Base-by-base conservation (phyloP, 2,797 vertebrate genomes). In the Liparis tanakae region DNA sequence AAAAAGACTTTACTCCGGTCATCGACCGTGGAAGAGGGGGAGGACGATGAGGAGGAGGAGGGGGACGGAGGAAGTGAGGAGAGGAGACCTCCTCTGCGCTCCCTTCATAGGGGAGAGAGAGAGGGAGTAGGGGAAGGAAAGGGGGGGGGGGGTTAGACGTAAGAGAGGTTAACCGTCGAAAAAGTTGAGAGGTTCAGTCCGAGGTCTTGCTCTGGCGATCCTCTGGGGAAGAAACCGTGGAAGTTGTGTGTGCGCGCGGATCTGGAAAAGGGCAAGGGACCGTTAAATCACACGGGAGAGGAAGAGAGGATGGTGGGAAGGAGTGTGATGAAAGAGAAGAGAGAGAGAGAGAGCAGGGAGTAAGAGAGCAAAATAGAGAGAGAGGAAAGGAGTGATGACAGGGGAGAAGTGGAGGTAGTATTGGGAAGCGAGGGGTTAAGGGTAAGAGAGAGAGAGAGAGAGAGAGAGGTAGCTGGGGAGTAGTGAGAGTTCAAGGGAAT, bases 121-220 rank as follows among this genome's bases (percentile, higher is more conserved):
- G 74, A 61, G 54, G 55, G 50, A 67, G 30, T 15, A 30, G 41
- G 67, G 15, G 55, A 56, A 39, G 62, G 67, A 48, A 70, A 22
- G 17, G 55, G 44, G 64, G 61, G 73, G 75, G 75, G 25, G 25
- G 25, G 75, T 73, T 76, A 62, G 72, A 75, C 67, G 74, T 55
- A 67, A 75, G 63, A 84, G 83, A 91, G 89, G 88, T 89, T 88
- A 91, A 89, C 85, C 83, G 87, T 84, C 4, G 69, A 88, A 83
- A 87, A 83, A 87, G 77, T 73, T 74, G 82, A 88, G 80, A 74
- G 85, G 88, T 90, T 89, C 88, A 88, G 74, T 63, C 67, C 10
- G 74, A 88, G 88, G 89, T 90, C 80, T 75, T 72, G 84, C 81
- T 87, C 78, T 81, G 72, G 74, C 17, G 76, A 80, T 84, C 58